phyloP scores from a whole-genome alignment of 2,888 invertebrate species.

The Dicycla oo region DNA sequence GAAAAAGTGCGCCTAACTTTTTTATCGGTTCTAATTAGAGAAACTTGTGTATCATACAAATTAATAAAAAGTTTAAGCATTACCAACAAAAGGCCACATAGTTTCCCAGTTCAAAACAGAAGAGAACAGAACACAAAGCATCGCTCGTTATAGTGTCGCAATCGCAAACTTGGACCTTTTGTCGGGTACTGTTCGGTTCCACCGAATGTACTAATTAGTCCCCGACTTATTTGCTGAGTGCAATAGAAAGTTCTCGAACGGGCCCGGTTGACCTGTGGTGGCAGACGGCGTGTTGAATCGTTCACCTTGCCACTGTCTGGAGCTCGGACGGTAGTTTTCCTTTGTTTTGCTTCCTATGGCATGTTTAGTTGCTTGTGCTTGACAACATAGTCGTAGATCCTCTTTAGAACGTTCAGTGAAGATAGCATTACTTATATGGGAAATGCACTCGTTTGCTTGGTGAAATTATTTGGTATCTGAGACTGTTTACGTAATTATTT shows the following conservation, averaged over 20 bases:
- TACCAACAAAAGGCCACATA: constrained; percentile 53
- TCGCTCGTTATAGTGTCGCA: constrained; percentile 77
- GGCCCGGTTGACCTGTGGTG: constrained; percentile 75
- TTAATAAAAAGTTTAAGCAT: constrained; percentile 64
- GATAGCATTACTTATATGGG: constrained; percentile 42
- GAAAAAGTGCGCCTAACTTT: constrained; percentile 52
- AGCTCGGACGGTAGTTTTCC: constrained; percentile 65
- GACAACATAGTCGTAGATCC: constrained; percentile 42
- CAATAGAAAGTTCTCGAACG: constrained; percentile 80
- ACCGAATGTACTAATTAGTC: constrained; percentile 87
- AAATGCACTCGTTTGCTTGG: constrained; percentile 33
- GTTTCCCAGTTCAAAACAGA: constrained; percentile 42
- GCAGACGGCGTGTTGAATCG: constrained; percentile 70
- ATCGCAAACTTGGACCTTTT: constrained; percentile 83
- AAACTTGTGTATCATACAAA: constrained; percentile 62
- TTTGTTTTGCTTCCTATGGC: constrained; percentile 64
- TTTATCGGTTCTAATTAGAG: constrained; percentile 61
- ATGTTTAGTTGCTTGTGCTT: constrained; percentile 46
- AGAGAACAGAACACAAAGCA: constrained; percentile 69
- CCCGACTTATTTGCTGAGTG: constrained; percentile 79
- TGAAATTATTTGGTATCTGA: constrained; percentile 2
- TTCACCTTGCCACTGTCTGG: constrained; percentile 71
- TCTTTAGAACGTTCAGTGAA: constrained; percentile 47
- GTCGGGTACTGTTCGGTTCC: constrained; percentile 72
- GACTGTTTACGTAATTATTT: constrained; percentile 36